Evolutionary conservation across 2,113 vertebrate species (phyloP), one percentile per base, ranked within the genome.

Genomic region (Eretmochelys imbricata): DNA sequence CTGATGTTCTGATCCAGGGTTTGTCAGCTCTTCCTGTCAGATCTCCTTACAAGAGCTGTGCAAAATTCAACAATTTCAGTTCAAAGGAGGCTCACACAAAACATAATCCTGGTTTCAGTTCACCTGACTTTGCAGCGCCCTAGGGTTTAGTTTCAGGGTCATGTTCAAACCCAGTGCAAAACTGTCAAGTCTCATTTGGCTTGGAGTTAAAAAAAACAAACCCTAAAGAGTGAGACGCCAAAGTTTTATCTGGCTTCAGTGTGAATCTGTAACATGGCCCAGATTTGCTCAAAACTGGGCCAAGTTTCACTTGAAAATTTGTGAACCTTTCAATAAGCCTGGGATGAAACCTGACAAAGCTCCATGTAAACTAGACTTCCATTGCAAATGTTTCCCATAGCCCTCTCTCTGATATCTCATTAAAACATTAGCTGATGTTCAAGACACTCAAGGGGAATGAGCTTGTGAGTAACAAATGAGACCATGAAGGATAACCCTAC

Each of bases 231-330:
- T 7, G 25, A 24, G 54, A 86, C 91, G 62, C 25, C 54, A 4
- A 1, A 8, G 27, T 89, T 94, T 46, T 81, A 79, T 83, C 83
- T 87, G 72, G 24, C 20, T 82, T 72, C 53, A 65, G 54, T 24
- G 50, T 57, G 79, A 86, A 82, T 49, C 79, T 79, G 20, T 80
- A 90, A 16, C 42, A 65, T 0, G 3, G 48, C 35, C n/a, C 3
- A 6, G 54, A 59, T 91, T 88, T 82, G 49, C 53, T 94, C 48
- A 93, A 93, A 97, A 42, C 6, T 38, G 31, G 53, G 53, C 42
- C 69, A 11, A 42, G 38, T 31, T 82, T 93, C 94, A 8, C 19
- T 82, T 91, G 72, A 69, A 92, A 89, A 87, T 54, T 91, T 57
- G 72, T 80, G 90, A 65, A 69, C 53, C 27, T 87, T 94, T 92